Base-by-base conservation (phyloP, 2,113 vertebrate species). In the Pseudolaguvia tuberculata region DNA sequence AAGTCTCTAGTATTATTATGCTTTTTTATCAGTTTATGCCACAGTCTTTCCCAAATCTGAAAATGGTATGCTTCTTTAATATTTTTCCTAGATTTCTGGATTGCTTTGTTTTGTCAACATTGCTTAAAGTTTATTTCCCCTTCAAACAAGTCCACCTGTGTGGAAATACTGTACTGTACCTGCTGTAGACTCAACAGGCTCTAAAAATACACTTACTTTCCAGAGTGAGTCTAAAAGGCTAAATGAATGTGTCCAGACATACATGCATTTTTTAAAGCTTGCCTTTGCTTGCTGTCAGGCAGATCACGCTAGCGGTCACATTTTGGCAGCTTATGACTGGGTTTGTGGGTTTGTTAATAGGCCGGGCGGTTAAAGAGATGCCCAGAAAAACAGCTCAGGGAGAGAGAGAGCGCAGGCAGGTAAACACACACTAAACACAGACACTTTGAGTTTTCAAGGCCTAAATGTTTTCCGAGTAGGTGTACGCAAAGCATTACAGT, bases 381-480 rank as follows among this genome's bases (percentile, higher is more conserved):
- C 87, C 87, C 73, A 87, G 83, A 83, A 82, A 88, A 85, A 87
- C 84, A 88, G 65, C 78, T 74, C 75, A n/a, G 76, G 58, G 72
- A 86, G 82, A 74, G 82, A 74, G 75, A 71, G 72, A 72, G 69
- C 15, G 51, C 76, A 78, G 76, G 65, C 79, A 75, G 72, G 76
- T 78, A 81, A 78, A 78, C 67, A 79, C 70, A 57, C 66, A 51
- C 73, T 29, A 52, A 78, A 81, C 76, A 81, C 80, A 79, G 67
- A 47, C 47, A 65, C 31, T 74, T 72, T 81, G 75, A 77, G 76
- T 29, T 79, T 81, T 84, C 78, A 21, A 80, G 69, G 51, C 67
- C 71, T 70, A 57, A 29, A 76, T 42, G 56, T 74, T 62, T 80
- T 80, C 77, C 83, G 80, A 84, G 82, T 74, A 45, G 56, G 12